Base-by-base conservation (phyloP, 2,888 invertebrate species). In the Caenorhabditis panamensis region DNA sequence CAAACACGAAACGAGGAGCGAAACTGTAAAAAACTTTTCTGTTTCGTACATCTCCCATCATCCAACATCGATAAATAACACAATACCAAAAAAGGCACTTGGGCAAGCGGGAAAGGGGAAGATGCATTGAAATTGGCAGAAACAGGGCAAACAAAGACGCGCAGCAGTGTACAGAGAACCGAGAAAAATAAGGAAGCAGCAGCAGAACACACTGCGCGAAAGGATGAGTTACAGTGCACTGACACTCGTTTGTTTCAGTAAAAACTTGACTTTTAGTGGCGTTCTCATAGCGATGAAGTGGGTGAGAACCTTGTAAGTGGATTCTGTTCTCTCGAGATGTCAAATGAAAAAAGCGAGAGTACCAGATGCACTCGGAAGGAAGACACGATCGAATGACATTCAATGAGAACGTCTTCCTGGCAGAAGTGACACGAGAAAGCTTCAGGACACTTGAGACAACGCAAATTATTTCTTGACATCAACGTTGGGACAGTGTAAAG, bases 121-220 rank as follows among this genome's bases (percentile, higher is more conserved):
- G 61, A 61, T 61, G 61, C 47, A 61, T 61, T 44, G 61, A 47
- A 61, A 61, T 61, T 44, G 47, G 41, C 59, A 59, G 59, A 41
- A 59, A 59, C 59, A 59, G 9, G 37, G 18, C 47, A 47, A 61
- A 47, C 61, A 61, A 61, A 61, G 44, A 47, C 44, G 47, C 47
- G 44, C 28, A 18, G 37, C 5, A 66, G 64, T 54, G 54, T 54
- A 66, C 53, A 26, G 53, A 54, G 53, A 66, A 53, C 20, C 28
- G 22, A 51, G 49, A 36, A 53, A 64, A n/a, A 26, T 26, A 18
- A 22, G 24, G 31, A 49, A 22, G 49, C 28, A 63, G 37, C 53
- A 24, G 18, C n/a, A 53, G 28, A 54, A 53, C 41, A 56, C 59
- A 59, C 31, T 59, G 9, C 18, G 41, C 41, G 59, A 24, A 41